phyloP scores from a whole-genome alignment of 2,888 invertebrate genomes.

The Ichneumoninae sp. region DNA sequence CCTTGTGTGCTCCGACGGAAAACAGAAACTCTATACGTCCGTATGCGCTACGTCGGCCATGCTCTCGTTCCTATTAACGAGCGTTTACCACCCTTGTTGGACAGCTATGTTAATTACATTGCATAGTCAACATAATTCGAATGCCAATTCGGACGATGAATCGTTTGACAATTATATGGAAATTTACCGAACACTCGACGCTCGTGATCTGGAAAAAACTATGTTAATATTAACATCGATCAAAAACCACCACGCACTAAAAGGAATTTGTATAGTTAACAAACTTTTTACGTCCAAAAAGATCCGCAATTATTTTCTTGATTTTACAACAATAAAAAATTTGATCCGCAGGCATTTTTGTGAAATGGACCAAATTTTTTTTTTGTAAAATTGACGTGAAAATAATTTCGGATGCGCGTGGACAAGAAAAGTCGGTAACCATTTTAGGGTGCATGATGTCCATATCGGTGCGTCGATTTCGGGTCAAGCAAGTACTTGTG shows the following conservation, averaged over 20 bases:
- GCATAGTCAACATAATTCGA: constrained; percentile 15
- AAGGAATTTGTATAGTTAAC: too few species aligned
- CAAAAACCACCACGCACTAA: too few species aligned
- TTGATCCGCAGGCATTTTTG: background rate
- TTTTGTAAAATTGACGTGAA: too few species aligned
- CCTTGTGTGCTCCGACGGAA: constrained; percentile 45
- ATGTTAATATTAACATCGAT: too few species aligned
- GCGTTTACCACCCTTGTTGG: constrained; percentile 51
- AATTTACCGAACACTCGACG: background rate
- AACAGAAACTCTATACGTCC: constrained; percentile 28
- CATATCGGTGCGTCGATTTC: too few species aligned
- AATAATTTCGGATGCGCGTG: too few species aligned
- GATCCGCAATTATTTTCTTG: too few species aligned
- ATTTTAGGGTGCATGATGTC: background rate
- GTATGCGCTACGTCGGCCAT: constrained; percentile 23
- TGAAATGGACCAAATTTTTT: background rate
- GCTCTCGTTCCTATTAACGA: constrained; percentile 52
- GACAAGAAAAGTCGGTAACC: background rate
- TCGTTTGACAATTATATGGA: constrained; percentile 5
- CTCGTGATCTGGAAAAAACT: too few species aligned
- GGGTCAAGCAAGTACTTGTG: too few species aligned
- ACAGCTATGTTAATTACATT: constrained; percentile 58
- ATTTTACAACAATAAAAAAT: too few species aligned
- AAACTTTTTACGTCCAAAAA: too few species aligned
- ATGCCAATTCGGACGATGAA: constrained; percentile 27